These are phyloP conservation scores for Sinotaia quadrata DNA, from an alignment of 2,888 invertebrate species.

Conservation along the genomic window DNA sequence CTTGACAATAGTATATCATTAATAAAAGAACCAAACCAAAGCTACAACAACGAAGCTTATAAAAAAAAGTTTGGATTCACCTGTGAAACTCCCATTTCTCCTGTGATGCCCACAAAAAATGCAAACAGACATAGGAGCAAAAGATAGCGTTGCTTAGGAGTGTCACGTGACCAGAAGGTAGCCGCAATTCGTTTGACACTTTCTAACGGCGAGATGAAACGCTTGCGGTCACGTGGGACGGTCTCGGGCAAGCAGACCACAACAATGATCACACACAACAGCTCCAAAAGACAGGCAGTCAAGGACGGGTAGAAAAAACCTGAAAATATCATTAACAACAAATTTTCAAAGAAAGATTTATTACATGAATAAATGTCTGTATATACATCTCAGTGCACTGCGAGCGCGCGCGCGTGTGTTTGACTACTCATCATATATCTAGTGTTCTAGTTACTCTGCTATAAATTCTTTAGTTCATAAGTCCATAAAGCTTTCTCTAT, in stretches of 20 bases:
- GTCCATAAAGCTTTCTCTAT: too few species aligned
- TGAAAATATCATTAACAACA: slow-evolving; percentile 1
- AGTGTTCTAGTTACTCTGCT: too few species aligned
- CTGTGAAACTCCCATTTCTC: neutral
- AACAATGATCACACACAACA: neutral
- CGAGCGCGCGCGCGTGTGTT: too few species aligned
- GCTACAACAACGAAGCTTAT: too few species aligned
- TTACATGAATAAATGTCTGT: neutral
- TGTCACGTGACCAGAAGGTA: neutral
- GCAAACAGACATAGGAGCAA: neutral
- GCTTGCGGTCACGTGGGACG: slow-evolving; percentile 7
- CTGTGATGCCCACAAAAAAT: neutral
- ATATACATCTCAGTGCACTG: neutral
- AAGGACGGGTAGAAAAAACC: slow-evolving; percentile 14
- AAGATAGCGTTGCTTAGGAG: neutral
- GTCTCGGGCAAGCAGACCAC: slow-evolving; percentile 19
- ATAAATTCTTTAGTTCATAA: too few species aligned
- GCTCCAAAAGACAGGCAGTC: neutral
- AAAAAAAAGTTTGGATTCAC: too few species aligned
- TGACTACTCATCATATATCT: too few species aligned
- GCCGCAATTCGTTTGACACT: neutral
- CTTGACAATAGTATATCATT: too few species aligned
- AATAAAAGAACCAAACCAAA: too few species aligned
- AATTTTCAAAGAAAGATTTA: slow-evolving; percentile 3
- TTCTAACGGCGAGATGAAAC: slow-evolving; percentile 12